Percentiles rank a stretch among this genome's conserved stretches.
phyloP scores from a whole-genome alignment of 2,113 vertebrate genomes.

The Dascyllus trimaculatus region DNA sequence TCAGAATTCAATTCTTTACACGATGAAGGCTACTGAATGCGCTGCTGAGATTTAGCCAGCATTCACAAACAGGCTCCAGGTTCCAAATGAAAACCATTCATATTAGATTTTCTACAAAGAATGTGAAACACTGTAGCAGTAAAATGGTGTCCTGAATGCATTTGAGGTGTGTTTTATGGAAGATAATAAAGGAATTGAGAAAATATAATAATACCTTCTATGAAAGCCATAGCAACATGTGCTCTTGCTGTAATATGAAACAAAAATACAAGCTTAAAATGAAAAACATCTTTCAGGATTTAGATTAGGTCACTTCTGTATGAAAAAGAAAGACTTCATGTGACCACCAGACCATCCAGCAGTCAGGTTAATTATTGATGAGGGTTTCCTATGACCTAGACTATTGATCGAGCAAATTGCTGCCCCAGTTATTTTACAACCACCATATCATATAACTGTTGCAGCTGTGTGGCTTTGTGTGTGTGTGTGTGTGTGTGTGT shows the following conservation, averaged over 20 bases:
- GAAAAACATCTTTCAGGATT: too few relatives aligned
- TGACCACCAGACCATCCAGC: constrained; percentile 39
- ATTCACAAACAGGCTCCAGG: not conserved
- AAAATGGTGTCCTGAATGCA: not conserved
- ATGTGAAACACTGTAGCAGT: not conserved
- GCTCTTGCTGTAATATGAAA: not conserved
- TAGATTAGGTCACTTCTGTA: constrained; percentile 37
- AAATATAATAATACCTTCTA: not conserved
- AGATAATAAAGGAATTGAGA: not conserved
- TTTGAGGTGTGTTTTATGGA: not conserved
- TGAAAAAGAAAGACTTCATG: constrained; percentile 13
- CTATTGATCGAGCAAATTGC: constrained; percentile 76
- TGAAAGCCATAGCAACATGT: too few relatives aligned
- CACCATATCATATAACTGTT: constrained; percentile 58
- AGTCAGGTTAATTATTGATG: constrained; percentile 74
- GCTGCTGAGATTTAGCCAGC: not conserved
- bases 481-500: constrained; percentile 18
- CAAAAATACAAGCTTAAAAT: not conserved
- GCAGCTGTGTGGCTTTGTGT: constrained; percentile 7
- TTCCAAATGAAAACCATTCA: not conserved
- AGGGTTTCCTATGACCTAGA: constrained; percentile 64
- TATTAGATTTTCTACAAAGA: not conserved
- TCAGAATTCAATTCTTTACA: not conserved
- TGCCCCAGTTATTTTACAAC: constrained; percentile 66
- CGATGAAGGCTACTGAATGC: not conserved